Evolutionary conservation across 1,140 invertebrate species (phyloP), one percentile per base, ranked within the genome.

Genomic region (Pectinophora gossypiella): DNA sequence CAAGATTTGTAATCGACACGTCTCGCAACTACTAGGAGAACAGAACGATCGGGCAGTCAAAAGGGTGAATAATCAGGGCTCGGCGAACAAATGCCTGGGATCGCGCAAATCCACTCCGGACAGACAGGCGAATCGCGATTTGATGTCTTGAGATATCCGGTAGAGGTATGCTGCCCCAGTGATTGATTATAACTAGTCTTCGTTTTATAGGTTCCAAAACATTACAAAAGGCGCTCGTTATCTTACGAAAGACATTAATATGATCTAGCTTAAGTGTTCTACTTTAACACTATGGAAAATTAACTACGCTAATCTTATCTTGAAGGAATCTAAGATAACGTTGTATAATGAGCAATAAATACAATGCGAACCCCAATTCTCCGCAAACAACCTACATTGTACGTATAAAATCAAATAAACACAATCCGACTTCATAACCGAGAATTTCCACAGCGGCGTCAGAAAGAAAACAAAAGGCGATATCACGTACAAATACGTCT

Each of bases 401-500:
- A n/a, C n/a, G n/a, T n/a, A n/a, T n/a, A n/a, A n/a, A n/a, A n/a
- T n/a, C n/a, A n/a, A n/a, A n/a, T n/a, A n/a, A n/a, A n/a, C n/a
- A n/a, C n/a, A n/a, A n/a, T n/a, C n/a, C n/a, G n/a, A n/a, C n/a
- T n/a, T n/a, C n/a, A n/a, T n/a, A n/a, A n/a, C n/a, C n/a, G n/a
- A n/a, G n/a, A n/a, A n/a, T 23, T 32, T 32, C 27, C 27, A 40
- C 36, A 40, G 16, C 36, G 15, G 10, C n/a, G 36, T 15, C 36
- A 9, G 36, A 40, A 18, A 36, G 43, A 51, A 68, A 54, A 65
- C 58, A 65, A 63, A 61, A 49, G 59, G 45, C 53, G 48, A 51
- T 56, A 64, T 77, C 75, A 85, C 78, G 78, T 81, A 76, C 73
- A 80, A 71, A 78, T 74, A 70, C 64, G 64, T 77, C 72, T 83